These are phyloP conservation scores for Hipparchia semele DNA, from an alignment of 2,888 invertebrate genomes.

Conservation along the genomic window DNA sequence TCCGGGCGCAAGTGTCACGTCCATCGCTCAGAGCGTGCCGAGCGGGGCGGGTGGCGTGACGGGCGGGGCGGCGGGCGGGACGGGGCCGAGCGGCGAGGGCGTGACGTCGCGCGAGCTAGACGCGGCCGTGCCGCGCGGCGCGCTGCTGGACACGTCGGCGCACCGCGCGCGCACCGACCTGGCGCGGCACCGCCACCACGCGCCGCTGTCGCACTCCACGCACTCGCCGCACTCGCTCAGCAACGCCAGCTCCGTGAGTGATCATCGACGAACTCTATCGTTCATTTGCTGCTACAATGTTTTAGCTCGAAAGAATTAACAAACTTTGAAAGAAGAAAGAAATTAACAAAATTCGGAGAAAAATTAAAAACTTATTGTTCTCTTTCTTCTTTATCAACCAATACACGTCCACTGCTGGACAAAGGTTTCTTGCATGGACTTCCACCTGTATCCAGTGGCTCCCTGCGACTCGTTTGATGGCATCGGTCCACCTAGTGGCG, in stretches of 20 bases:
- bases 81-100: conserved; percentile 42
- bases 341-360: no score
- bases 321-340: no score
- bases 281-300: no score
- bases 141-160: conserved; percentile 92
- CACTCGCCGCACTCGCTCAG: conserved; percentile 72
- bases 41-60: conserved; percentile 26
- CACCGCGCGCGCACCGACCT: conserved; percentile 90
- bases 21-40: conserved; percentile 2
- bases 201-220: conserved; percentile 66
- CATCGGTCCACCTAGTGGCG: no score
- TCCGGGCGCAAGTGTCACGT: conserved; percentile 26
- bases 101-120: conserved; percentile 88
- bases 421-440: no score
- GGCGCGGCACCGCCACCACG: conserved; percentile 84
- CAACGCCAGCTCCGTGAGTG: conserved; percentile 86
- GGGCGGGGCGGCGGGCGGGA: conserved; percentile 28
- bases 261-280: neutral
- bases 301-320: no score
- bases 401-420: no score
- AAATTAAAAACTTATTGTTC: no score
- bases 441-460: no score
- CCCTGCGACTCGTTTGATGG: no score
- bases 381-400: no score
- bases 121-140: conserved; percentile 91